Evolutionary conservation across 2,113 vertebrate species (phyloP).

Genomic region (Tinamus guttatus): DNA sequence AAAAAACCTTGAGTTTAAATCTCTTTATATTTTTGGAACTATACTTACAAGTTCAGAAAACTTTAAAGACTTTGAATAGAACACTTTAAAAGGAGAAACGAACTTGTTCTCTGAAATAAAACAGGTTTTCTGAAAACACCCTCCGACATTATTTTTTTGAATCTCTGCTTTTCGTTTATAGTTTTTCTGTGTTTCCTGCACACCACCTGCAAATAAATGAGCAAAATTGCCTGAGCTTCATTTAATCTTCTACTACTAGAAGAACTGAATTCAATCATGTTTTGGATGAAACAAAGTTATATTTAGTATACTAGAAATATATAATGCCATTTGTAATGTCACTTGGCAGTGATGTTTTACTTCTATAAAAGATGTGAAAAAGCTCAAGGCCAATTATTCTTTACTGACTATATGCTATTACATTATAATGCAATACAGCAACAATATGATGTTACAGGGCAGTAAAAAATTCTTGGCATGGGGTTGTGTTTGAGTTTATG

Average conservation of each 20-base stretch:
- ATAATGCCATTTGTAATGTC: not conserved
- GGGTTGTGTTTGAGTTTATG: constrained; percentile 16
- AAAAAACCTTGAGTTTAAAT: constrained; percentile 41
- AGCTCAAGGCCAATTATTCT: not conserved
- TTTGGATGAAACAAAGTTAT: constrained; percentile 39
- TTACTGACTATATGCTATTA: not conserved
- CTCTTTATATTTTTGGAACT: not conserved
- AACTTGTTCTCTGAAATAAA: constrained; percentile 52
- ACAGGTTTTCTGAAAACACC: constrained; percentile 40
- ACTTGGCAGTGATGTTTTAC: not conserved
- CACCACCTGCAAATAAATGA: constrained; percentile 48
- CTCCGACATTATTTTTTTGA: constrained; percentile 13
- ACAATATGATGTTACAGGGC: not conserved
- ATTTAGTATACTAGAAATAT: constrained; percentile 6
- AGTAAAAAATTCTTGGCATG: constrained; percentile 15
- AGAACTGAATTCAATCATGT: not conserved
- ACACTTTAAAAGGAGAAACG: constrained; percentile 11
- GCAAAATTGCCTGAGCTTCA: constrained; percentile 33
- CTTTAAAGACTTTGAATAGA: not conserved
- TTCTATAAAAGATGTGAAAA: constrained; percentile 20
- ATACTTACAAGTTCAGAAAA: not conserved
- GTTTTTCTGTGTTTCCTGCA: constrained; percentile 38
- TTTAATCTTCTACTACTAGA: not conserved
- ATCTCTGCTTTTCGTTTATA: constrained; percentile 50
- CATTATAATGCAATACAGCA: not conserved